A percentile compares a stretch with the other conserved stretches of the same genome.
Evolutionary conservation across 2,113 vertebrate species (phyloP).

Genomic region (Cheilinus undulatus): DNA sequence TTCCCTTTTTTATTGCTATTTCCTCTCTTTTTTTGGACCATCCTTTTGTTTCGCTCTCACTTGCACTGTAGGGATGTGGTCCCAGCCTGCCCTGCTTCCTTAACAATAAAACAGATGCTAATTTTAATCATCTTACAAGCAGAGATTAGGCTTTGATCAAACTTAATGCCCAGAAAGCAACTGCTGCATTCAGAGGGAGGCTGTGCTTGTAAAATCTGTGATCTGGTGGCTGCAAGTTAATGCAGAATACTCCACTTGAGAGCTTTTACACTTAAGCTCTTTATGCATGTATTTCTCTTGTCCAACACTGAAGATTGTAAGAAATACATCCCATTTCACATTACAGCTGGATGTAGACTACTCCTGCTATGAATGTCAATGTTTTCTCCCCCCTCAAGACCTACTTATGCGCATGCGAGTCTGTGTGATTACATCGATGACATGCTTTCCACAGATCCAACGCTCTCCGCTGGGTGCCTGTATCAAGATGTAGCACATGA

Average conservation of each 20-base stretch:
- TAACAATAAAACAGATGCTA: slow-evolving; percentile 77
- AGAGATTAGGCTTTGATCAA: slow-evolving; percentile 79
- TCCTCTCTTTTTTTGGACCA: slow-evolving; percentile 3
- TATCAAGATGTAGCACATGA: slow-evolving; percentile 69
- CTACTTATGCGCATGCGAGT: slow-evolving; percentile 52
- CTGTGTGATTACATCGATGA: slow-evolving; percentile 71
- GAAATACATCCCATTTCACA: slow-evolving; percentile 63
- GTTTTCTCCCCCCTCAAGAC: slow-evolving; percentile 6
- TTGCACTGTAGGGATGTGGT: slow-evolving; percentile 56
- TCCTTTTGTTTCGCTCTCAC: slow-evolving; percentile 24
- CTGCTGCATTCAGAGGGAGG: slow-evolving; percentile 33
- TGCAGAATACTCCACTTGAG: slow-evolving; percentile 12
- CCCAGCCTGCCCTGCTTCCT: slow-evolving; percentile 50
- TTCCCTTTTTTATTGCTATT: slow-evolving; percentile 42
- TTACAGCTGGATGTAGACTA: slow-evolving; percentile 58
- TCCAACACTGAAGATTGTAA: slow-evolving; percentile 45
- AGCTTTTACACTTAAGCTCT: slow-evolving; percentile 43
- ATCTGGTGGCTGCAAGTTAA: slow-evolving; percentile 39
- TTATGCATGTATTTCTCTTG: slow-evolving; percentile 29
- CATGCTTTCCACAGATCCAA: slow-evolving; percentile 64
- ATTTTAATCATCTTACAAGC: slow-evolving; percentile 74
- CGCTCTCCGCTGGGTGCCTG: slow-evolving; percentile 48
- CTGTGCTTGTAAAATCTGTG: slow-evolving; percentile 22
- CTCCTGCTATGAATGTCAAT: slow-evolving; percentile 65
- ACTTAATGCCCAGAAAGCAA: slow-evolving; percentile 63